Percentiles rank a stretch among this genome's conserved stretches.
phyloP scores from a whole-genome alignment of 2,888 invertebrate genomes.

The Nephrotoma flavescens region DNA sequence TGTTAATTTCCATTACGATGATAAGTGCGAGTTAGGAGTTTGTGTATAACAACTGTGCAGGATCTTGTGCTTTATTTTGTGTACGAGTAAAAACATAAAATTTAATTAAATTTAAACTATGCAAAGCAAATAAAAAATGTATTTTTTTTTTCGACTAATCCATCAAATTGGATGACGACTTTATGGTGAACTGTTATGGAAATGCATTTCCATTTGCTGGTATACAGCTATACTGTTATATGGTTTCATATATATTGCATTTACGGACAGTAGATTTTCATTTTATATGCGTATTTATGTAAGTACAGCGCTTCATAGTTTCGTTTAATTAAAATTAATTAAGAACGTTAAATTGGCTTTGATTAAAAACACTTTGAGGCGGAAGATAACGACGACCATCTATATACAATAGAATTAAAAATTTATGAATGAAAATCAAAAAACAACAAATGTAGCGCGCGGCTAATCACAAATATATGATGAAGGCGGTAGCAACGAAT shows the following conservation, averaged over 20 bases:
- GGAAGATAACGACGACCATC: background rate
- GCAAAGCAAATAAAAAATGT: background rate
- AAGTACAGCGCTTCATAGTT: background rate
- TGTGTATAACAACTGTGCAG: background rate
- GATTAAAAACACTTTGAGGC: background rate
- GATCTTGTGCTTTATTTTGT: no score
- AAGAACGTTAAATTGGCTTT: background rate
- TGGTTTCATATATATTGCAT: background rate
- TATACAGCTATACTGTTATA: background rate
- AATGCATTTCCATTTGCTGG: background rate
- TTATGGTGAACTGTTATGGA: background rate
- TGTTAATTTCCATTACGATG: background rate
- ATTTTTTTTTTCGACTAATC: background rate
- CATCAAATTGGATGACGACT: background rate
- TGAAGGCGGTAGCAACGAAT: background rate
- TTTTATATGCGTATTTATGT: background rate
- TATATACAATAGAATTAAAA: background rate
- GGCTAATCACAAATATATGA: background rate
- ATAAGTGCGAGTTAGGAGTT: no score
- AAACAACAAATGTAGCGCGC: background rate
- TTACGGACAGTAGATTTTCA: background rate
- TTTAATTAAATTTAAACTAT: background rate
- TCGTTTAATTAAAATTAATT: background rate
- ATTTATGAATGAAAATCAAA: background rate
- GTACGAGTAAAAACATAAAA: background rate